These are phyloP conservation scores for Agapornis canus DNA, from an alignment of 2,797 vertebrate species.

Conservation along the genomic window DNA sequence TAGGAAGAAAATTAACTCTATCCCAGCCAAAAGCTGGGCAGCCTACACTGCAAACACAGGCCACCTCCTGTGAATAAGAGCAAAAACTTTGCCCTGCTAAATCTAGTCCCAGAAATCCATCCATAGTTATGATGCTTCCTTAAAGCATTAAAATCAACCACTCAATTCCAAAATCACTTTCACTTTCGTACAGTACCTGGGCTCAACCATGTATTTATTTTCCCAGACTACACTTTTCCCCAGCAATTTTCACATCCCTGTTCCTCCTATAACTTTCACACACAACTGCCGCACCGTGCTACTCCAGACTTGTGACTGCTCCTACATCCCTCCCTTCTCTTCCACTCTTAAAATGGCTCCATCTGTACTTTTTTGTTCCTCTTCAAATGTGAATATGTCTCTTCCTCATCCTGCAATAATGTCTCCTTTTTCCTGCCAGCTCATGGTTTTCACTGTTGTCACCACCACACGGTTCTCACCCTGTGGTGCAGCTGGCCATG, in stretches of 20 bases:
- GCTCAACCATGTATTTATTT: neutral
- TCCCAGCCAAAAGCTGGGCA: neutral
- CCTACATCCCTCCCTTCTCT: neutral
- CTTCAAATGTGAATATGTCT: neutral
- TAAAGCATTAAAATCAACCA: neutral
- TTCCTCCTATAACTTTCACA: neutral
- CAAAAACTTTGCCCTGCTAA: neutral
- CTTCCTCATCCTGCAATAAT: neutral
- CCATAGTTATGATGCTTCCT: neutral
- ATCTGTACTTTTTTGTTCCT: neutral
- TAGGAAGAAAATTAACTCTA: neutral
- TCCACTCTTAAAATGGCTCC: neutral
- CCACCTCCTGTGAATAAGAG: neutral
- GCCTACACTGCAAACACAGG: neutral
- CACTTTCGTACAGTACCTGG: neutral
- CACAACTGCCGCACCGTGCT: fast-evolving
- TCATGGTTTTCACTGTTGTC: fast-evolving
- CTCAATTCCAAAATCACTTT: neutral
- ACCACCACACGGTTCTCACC: fast-evolving
- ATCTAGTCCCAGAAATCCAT: neutral
- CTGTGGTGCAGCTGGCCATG: fast-evolving
- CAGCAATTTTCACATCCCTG: neutral
- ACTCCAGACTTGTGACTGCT: neutral
- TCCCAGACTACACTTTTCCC: neutral
- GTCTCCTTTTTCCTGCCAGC: neutral